These are phyloP conservation scores for Virgularia gustaviana DNA, from an alignment of 92 coral and sea anemone species.

Conservation along the genomic window DNA sequence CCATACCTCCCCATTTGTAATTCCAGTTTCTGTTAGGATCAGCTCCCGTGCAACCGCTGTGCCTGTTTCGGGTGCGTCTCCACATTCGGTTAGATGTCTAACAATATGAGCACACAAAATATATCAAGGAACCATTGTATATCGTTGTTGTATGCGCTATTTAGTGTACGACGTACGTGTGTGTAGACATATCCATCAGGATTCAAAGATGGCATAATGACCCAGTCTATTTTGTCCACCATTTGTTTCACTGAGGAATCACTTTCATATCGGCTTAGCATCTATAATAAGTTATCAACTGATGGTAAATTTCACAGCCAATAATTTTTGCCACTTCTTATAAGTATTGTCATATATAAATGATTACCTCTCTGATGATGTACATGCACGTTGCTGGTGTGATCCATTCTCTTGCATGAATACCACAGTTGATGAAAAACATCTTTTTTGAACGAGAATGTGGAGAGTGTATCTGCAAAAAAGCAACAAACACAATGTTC, in stretches of 20 bases:
- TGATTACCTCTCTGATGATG: slow-evolving; percentile 69
- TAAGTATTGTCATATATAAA: no score
- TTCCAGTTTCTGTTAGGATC: slow-evolving; percentile 97
- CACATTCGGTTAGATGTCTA: slow-evolving; percentile 65
- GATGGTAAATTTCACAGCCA: no score
- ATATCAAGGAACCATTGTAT: not conserved
- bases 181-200: slow-evolving; percentile 21
- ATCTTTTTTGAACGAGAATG: slow-evolving; percentile 61
- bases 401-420: slow-evolving; percentile 96
- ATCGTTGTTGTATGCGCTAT: no score
- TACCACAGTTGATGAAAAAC: slow-evolving; percentile 89
- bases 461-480: slow-evolving; percentile 48
- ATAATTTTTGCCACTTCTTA: no score
- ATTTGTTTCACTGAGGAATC: slow-evolving; percentile 49
- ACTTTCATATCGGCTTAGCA: slow-evolving; percentile 54
- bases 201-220: slow-evolving; percentile 24
- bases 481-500: no score
- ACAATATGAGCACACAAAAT: not conserved
- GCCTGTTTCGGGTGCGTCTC: slow-evolving; percentile 82
- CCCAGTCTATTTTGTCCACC: slow-evolving; percentile 28
- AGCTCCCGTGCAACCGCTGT: slow-evolving; percentile 63
- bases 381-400: slow-evolving; percentile 95
- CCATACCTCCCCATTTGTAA: slow-evolving; percentile 78
- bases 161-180: slow-evolving; percentile 16
- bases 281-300: slow-evolving; percentile 50